A percentile compares a stretch with the other conserved stretches of the same genome.
These are phyloP conservation scores for Lucilia sericata DNA, from an alignment of 1,140 invertebrate species.

Conservation along the genomic window DNA sequence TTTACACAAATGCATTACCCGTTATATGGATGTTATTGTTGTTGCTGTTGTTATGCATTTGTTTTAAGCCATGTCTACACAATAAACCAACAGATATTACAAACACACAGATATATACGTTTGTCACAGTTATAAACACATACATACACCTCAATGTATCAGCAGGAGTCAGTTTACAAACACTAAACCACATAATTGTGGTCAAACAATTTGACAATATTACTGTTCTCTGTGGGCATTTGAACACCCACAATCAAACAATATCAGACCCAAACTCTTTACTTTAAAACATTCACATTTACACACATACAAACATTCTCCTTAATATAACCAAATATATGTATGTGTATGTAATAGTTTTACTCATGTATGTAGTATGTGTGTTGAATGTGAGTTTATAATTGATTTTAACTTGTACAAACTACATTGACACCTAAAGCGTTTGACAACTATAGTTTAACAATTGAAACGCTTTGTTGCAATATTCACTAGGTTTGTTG, in stretches of 20 bases:
- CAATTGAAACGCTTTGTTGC: conserved; percentile 9
- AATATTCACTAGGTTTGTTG: neutral
- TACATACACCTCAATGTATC: neutral
- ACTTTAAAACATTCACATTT: neutral
- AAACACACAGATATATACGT: neutral
- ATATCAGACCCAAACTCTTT: neutral
- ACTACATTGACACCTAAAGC: conserved; percentile 43
- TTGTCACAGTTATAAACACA: neutral
- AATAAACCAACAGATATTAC: conserved; percentile 28
- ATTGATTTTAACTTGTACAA: conserved; percentile 42
- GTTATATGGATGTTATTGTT: conserved; percentile 31
- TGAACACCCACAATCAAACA: conserved; percentile 14
- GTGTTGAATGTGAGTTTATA: conserved; percentile 5
- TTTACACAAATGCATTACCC: conserved; percentile 49
- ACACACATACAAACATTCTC: neutral
- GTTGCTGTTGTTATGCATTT: conserved; percentile 38
- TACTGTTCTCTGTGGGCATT: neutral
- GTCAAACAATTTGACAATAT: conserved; percentile 41
- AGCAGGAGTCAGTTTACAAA: conserved; percentile 19
- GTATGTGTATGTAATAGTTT: neutral
- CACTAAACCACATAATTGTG: conserved; percentile 34
- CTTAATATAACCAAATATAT: neutral
- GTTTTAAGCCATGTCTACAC: conserved; percentile 44
- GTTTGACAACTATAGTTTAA: conserved; percentile 38
- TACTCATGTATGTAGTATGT: conserved; percentile 6